Evolutionary conservation across 2,797 vertebrate species (phyloP).

Genomic region (Smutsia temminckii): DNA sequence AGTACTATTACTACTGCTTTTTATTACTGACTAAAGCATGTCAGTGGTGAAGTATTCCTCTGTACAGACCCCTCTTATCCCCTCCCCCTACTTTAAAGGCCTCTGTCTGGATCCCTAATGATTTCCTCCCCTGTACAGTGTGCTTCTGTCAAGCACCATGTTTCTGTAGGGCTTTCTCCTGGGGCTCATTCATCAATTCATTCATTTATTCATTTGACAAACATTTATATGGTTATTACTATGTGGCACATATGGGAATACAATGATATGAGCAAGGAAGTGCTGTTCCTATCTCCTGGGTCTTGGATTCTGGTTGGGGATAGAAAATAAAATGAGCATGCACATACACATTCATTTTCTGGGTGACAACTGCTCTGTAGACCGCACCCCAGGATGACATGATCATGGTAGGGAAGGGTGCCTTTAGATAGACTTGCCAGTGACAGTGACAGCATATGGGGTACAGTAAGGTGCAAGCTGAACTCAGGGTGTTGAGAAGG

Average conservation of each 20-base stretch:
- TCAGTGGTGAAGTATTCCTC: not conserved
- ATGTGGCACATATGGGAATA: too few relatives aligned
- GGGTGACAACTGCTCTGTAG: too few relatives aligned
- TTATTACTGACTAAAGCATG: too few relatives aligned
- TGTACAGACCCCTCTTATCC: accelerated
- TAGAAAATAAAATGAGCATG: not conserved
- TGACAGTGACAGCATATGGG: not conserved
- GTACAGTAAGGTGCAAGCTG: not conserved
- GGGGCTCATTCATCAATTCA: not conserved
- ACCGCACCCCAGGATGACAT: not conserved
- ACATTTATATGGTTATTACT: not conserved
- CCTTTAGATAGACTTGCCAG: too few relatives aligned
- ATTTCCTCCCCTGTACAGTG: not conserved
- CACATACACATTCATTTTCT: too few relatives aligned
- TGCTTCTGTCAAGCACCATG: accelerated
- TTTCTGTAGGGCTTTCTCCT: not conserved
- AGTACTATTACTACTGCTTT: too few relatives aligned
- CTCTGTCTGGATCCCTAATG: accelerated
- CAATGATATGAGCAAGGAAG: too few relatives aligned
- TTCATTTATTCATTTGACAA: not conserved
- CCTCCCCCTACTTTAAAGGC: accelerated
- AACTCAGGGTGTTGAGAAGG: not conserved
- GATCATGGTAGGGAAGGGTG: accelerated
- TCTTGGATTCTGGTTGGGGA: not conserved
- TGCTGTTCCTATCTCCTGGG: not conserved